These are phyloP conservation scores for Drosophila formosana DNA, from an alignment of 2,888 invertebrate genomes.

Conservation along the genomic window DNA sequence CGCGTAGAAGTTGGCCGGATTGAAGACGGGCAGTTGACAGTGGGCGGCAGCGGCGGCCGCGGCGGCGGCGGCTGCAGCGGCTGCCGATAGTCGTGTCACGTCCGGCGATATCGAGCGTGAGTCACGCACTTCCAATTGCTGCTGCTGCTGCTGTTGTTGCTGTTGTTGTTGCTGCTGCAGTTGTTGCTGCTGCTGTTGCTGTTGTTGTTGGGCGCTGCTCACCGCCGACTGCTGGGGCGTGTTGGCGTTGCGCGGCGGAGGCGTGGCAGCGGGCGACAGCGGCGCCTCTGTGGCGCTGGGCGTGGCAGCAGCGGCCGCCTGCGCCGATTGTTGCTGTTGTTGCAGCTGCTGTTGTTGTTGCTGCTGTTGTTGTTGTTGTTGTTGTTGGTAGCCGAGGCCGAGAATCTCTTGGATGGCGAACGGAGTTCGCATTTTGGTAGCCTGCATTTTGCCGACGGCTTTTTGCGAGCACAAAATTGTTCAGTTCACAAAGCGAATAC, in stretches of 20 bases:
- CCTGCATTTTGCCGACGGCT: slow-evolving; percentile 82
- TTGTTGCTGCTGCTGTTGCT: slow-evolving; percentile 36
- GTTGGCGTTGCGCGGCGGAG: slow-evolving; percentile 64
- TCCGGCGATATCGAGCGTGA: slow-evolving; percentile 84
- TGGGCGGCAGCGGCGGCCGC: slow-evolving; percentile 84
- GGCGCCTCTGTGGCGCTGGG: slow-evolving; percentile 75
- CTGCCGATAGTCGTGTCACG: slow-evolving; percentile 81
- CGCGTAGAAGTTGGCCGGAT: slow-evolving; percentile 85
- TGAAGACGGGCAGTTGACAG: slow-evolving; percentile 85
- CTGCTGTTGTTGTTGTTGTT: slow-evolving; percentile 60
- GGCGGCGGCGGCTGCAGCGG: slow-evolving; percentile 84
- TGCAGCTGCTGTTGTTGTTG: slow-evolving; percentile 55
- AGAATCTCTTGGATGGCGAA: slow-evolving; percentile 85
- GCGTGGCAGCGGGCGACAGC: slow-evolving; percentile 69
- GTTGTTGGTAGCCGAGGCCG: slow-evolving; percentile 83
- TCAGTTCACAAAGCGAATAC: neutral
- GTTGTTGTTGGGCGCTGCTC: slow-evolving; percentile 33
- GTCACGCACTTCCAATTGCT: slow-evolving; percentile 32
- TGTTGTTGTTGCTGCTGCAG: slow-evolving; percentile 22
- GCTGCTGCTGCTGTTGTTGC: slow-evolving; percentile 44
- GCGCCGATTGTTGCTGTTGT: slow-evolving; percentile 43
- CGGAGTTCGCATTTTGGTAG: slow-evolving; percentile 85
- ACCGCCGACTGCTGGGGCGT: slow-evolving; percentile 62
- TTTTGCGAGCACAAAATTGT: neutral
- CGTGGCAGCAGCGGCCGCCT: slow-evolving; percentile 69